A percentile compares a stretch with the other conserved stretches of the same genome.
Conservation (phyloP, 1,140 invertebrate species). For the Aphis gossypii region DNA sequence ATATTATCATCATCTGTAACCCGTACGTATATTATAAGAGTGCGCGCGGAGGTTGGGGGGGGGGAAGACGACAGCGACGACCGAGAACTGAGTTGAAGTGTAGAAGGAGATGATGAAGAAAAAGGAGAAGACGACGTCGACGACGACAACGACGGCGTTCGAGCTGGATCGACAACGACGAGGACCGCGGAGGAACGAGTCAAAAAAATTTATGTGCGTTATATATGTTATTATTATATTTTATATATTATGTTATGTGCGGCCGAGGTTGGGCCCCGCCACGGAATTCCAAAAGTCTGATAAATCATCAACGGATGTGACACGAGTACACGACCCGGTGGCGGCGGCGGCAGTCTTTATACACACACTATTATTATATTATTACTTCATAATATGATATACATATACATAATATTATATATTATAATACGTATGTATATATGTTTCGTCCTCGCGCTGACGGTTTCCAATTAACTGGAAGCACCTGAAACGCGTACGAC, state of each 20-base stretch:
- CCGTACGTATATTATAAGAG: not conserved
- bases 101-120: not conserved
- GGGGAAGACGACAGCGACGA: not conserved
- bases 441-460: conserved; percentile 31
- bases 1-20: not conserved
- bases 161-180: not conserved
- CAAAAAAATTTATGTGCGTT: conserved; percentile 26
- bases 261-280: conserved; percentile 45
- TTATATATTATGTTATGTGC: not conserved
- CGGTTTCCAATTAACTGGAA: conserved; percentile 58
- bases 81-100: not conserved
- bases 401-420: not conserved
- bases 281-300: conserved; percentile 57
- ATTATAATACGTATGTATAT: not conserved
- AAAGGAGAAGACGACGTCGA: not conserved
- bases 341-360: conserved; percentile 20
- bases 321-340: conserved; percentile 36
- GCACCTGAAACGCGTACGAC: conserved; percentile 47
- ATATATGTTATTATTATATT: not conserved
- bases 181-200: not conserved
- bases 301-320: conserved; percentile 58
- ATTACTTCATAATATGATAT: not conserved
- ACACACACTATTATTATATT: not conserved
- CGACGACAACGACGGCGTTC: not conserved
- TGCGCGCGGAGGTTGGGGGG: no score